A percentile compares a stretch with the other conserved stretches of the same genome.
phyloP scores from a whole-genome alignment of 2,113 vertebrate species.

The Pseudopipra pipra region DNA sequence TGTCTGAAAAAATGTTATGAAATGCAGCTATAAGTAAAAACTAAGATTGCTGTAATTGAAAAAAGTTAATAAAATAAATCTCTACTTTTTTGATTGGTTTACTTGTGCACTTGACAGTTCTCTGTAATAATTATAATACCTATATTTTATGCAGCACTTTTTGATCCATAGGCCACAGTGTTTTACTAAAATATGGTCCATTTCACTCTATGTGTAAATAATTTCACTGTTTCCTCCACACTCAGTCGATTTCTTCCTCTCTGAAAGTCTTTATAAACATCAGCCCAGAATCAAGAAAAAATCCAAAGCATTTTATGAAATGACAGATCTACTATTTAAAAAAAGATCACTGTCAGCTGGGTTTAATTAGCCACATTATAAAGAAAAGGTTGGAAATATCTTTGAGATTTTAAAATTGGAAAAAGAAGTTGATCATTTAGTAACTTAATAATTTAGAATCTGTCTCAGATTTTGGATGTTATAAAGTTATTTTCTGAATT shows the following conservation, averaged over 20 bases:
- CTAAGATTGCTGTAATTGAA: neutral
- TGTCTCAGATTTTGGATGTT: neutral
- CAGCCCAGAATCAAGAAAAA: neutral
- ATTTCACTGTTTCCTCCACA: neutral
- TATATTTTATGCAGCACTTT: neutral
- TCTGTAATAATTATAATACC: neutral
- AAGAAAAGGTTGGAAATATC: conserved; percentile 27
- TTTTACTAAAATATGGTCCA: neutral
- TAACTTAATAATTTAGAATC: conserved; percentile 37
- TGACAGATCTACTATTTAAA: neutral
- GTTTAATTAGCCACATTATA: conserved; percentile 25
- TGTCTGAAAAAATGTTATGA: neutral
- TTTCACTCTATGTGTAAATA: neutral
- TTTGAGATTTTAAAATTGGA: conserved; percentile 12
- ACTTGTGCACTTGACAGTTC: neutral
- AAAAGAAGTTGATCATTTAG: conserved; percentile 16
- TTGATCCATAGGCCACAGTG: neutral
- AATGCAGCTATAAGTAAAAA: conserved; percentile 1
- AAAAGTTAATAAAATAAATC: neutral
- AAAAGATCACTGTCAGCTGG: neutral
- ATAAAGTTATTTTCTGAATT: conserved; percentile 20
- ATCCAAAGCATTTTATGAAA: neutral
- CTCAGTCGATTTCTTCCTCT: neutral
- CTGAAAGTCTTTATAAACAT: neutral
- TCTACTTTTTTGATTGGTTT: neutral